These are phyloP conservation scores for Phasia obesa DNA, from an alignment of 2,888 invertebrate genomes.

Conservation along the genomic window DNA sequence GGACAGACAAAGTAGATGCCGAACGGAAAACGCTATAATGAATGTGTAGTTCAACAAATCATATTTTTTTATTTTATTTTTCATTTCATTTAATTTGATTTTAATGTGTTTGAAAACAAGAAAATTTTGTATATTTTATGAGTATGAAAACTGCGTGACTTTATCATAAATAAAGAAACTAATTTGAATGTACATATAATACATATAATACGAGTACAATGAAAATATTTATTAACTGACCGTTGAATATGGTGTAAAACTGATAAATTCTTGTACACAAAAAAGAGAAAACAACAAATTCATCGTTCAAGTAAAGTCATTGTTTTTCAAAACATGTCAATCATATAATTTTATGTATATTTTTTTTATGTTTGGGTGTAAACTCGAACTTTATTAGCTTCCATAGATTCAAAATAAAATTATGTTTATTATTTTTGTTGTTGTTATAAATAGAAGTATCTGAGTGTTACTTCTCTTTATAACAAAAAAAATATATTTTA, in stretches of 20 bases:
- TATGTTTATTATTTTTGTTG: too few relatives aligned
- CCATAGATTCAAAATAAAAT: too few relatives aligned
- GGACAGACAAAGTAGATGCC: not conserved
- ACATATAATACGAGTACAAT: too few relatives aligned
- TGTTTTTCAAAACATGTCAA: not conserved
- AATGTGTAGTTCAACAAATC: conserved; percentile 36
- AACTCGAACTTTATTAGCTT: too few relatives aligned
- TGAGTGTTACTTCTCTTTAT: too few relatives aligned
- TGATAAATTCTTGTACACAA: conserved; percentile 28
- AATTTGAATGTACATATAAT: conserved; percentile 38
- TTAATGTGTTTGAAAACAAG: conserved; percentile 20
- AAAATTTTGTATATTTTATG: conserved; percentile 19
- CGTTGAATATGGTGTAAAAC: conserved; percentile 8
- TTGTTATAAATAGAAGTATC: too few relatives aligned
- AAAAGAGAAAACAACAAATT: conserved; percentile 9
- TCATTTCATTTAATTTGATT: conserved; percentile 16
- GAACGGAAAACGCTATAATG: conserved; percentile 41
- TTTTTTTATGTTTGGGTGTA: not conserved
- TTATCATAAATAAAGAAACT: conserved; percentile 48
- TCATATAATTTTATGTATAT: not conserved
- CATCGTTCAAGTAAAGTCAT: not conserved
- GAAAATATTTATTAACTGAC: conserved; percentile 32
- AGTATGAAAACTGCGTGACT: conserved; percentile 50
- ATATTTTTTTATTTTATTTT: conserved; percentile 16
- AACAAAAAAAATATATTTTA: too few relatives aligned